Evolutionary conservation across 2,113 vertebrate genomes (phyloP).

Genomic region (Thunnus thynnus): DNA sequence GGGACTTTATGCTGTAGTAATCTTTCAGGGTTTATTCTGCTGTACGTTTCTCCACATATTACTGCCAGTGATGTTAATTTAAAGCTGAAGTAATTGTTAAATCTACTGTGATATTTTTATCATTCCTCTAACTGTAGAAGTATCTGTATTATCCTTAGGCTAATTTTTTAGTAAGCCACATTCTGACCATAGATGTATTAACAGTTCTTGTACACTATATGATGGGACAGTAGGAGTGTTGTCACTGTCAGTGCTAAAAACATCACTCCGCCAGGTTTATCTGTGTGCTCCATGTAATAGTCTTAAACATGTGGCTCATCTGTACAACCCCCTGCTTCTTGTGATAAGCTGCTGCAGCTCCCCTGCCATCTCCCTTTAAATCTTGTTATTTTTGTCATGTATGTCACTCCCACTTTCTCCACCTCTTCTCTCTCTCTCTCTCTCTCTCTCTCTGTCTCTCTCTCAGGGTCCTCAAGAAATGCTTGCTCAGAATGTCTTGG

Average conservation of each 20-base stretch:
- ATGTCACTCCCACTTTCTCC: neutral
- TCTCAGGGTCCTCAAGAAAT: constrained; percentile 75
- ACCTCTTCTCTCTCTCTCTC: constrained; percentile 3
- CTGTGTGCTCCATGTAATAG: neutral
- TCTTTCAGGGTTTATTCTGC: no score
- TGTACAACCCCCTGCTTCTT: neutral
- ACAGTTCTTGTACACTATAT: no score
- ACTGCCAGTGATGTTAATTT: no score
- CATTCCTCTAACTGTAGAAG: neutral
- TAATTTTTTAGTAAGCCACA: neutral
- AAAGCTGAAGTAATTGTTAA: no score
- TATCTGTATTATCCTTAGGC: neutral
- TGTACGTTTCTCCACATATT: no score
- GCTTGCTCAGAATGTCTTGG: constrained; percentile 80
- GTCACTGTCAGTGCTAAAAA: no score
- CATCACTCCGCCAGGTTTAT: no score
- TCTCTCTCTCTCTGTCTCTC: neutral
- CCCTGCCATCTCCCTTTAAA: neutral
- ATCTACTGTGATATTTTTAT: no score
- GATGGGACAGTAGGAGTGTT: no score
- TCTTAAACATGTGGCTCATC: neutral
- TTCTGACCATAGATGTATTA: neutral
- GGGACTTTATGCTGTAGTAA: no score
- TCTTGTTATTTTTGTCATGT: no score
- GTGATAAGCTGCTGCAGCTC: neutral